These are phyloP conservation scores for Beroe ovata DNA, from an alignment of 37 sponge, comb jelly and placozoan genomes.

Conservation along the genomic window DNA sequence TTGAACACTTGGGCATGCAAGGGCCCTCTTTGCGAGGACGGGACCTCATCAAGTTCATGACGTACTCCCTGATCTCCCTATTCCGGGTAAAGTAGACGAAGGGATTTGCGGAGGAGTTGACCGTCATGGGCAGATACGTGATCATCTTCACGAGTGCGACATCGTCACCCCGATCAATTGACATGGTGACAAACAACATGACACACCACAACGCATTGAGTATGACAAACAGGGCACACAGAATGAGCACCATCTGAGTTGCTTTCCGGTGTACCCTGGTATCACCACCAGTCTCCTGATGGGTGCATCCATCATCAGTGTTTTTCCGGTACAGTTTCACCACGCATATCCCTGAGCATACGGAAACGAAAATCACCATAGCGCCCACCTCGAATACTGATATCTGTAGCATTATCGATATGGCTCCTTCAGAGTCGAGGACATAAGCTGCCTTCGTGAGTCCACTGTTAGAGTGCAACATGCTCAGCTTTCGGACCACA, in stretches of 20 bases:
- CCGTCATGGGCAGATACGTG: neutral
- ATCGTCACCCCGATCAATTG: neutral
- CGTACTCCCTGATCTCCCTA: neutral
- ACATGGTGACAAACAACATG: neutral
- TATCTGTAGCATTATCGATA: neutral
- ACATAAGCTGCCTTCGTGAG: neutral
- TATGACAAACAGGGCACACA: neutral
- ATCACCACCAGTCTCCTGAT: neutral
- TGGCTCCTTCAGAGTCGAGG: neutral
- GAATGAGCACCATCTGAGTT: neutral
- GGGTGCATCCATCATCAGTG: neutral
- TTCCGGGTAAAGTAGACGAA: neutral
- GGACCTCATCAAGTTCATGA: neutral
- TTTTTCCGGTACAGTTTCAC: neutral
- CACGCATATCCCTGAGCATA: neutral
- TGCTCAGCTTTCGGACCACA: neutral
- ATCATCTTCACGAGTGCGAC: neutral
- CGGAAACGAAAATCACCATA: neutral
- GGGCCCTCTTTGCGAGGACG: no score
- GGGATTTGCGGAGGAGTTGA: neutral
- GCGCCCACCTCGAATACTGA: neutral
- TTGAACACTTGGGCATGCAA: no score
- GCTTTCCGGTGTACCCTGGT: neutral
- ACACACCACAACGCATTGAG: neutral
- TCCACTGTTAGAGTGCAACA: neutral